phyloP scores from a whole-genome alignment of 2,113 vertebrate genomes.

The Chaetodon auriga region DNA sequence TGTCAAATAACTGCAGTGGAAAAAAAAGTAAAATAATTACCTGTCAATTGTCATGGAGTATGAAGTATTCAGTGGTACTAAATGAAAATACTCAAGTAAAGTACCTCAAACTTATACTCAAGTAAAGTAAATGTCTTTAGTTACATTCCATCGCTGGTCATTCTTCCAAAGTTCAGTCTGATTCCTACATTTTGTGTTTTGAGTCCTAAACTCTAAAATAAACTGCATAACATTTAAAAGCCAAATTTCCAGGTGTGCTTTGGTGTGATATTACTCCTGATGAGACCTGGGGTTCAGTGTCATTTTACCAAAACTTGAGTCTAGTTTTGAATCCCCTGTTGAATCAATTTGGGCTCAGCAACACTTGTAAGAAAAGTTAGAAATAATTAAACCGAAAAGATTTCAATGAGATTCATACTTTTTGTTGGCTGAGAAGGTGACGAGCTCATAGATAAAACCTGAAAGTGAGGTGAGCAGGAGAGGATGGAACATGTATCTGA shows the following conservation, averaged over 20 bases:
- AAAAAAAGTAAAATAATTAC: no score
- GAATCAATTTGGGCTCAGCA: neutral
- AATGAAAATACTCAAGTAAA: no score
- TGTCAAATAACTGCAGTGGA: no score
- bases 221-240: neutral
- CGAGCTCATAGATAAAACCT: neutral
- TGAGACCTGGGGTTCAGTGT: neutral
- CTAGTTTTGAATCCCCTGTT: neutral
- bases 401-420: neutral
- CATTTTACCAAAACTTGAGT: neutral
- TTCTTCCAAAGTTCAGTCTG: no score
- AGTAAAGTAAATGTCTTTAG: no score
- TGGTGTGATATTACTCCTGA: neutral
- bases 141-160: no score
- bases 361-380: neutral
- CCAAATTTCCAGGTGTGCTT: neutral
- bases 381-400: neutral
- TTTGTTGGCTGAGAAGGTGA: neutral
- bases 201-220: no score
- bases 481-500: neutral
- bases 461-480: neutral
- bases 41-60: no score
- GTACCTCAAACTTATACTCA: no score
- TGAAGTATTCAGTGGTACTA: no score
- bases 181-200: neutral